A percentile compares a stretch with the other conserved stretches of the same genome.
These are phyloP conservation scores for Sarcoramphus papa DNA, from an alignment of 2,797 vertebrate species.

Conservation along the genomic window DNA sequence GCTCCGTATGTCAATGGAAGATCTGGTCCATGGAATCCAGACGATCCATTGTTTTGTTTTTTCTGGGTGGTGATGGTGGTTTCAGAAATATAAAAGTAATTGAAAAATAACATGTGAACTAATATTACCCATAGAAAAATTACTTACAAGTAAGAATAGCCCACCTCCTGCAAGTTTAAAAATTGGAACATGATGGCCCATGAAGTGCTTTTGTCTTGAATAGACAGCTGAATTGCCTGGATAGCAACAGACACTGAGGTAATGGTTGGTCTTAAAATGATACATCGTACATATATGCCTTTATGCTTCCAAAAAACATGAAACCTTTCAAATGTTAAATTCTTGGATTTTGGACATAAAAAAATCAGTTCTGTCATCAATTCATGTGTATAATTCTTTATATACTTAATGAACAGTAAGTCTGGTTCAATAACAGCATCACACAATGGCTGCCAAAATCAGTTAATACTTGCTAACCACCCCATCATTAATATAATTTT, in stretches of 20 bases:
- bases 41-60: not conserved
- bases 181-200: not conserved
- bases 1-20: not conserved
- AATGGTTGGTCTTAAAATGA: not conserved
- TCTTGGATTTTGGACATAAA: not conserved
- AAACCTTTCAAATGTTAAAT: not conserved
- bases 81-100: not conserved
- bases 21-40: not conserved
- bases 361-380: not conserved
- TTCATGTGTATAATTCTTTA: not conserved
- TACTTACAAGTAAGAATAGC: not conserved
- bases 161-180: not conserved
- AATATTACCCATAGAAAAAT: not conserved
- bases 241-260: not conserved
- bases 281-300: not conserved
- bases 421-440: not conserved
- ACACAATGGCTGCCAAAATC: not conserved
- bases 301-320: not conserved
- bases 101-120: not conserved
- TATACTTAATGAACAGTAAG: not conserved
- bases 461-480: not conserved
- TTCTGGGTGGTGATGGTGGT: not conserved
- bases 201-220: not conserved
- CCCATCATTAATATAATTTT: not conserved
- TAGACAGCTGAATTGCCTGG: not conserved